A percentile compares a stretch with the other conserved stretches of the same genome.
Evolutionary conservation across 2,888 invertebrate genomes (phyloP).

Genomic region (Aricia artaxerxes): DNA sequence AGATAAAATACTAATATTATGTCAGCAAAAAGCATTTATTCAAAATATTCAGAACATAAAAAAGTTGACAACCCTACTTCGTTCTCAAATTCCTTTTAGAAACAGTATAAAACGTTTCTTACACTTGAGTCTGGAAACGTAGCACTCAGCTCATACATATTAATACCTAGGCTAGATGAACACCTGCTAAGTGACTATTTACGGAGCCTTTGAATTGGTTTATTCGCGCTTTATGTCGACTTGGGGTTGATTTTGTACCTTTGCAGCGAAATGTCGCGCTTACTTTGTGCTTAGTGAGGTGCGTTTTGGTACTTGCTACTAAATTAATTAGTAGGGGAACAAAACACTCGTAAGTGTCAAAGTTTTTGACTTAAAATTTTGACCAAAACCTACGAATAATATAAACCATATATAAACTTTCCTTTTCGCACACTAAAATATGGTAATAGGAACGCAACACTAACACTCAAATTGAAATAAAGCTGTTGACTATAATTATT

Average conservation of each 20-base stretch:
- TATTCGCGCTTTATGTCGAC: slow-evolving; percentile 29
- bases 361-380: background rate
- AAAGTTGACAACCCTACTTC: background rate
- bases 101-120: slow-evolving; percentile 30
- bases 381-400: no score
- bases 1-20: no score
- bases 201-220: slow-evolving; percentile 33
- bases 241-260: slow-evolving; percentile 19
- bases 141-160: slow-evolving; percentile 30
- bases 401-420: no score
- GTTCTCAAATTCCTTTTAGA: slow-evolving; percentile 29
- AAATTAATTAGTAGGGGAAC: background rate
- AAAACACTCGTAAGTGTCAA: background rate
- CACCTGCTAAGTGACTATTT: slow-evolving; percentile 43
- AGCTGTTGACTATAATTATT: no score
- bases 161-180: slow-evolving; percentile 40
- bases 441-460: no score
- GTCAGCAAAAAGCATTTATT: background rate
- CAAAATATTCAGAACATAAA: background rate
- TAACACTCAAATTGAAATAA: no score
- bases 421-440: no score
- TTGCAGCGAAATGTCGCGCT: slow-evolving; percentile 15
- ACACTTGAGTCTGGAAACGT: slow-evolving; percentile 31
- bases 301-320: background rate
- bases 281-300: slow-evolving; percentile 10